phyloP scores from a whole-genome alignment of 2,113 vertebrate species.

The Planiliza haematocheilus region DNA sequence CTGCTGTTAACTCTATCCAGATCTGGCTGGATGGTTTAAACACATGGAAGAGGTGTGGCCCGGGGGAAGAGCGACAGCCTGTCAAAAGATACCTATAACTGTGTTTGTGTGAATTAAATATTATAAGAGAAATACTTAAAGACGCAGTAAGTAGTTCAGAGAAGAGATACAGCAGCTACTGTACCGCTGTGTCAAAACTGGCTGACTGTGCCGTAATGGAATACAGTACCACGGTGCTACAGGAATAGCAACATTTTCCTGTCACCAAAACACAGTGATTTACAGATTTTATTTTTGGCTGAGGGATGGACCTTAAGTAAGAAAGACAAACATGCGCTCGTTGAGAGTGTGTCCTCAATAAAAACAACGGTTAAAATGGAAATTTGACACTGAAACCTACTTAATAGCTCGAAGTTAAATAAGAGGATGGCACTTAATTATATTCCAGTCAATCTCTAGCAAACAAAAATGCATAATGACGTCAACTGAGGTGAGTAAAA shows the following conservation, averaged over 20 bases:
- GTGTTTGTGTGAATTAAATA: neutral
- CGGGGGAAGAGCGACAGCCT: neutral
- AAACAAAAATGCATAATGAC: conserved; percentile 3
- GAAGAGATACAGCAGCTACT: conserved; percentile 18
- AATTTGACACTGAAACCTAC: neutral
- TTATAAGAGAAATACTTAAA: conserved; percentile 4
- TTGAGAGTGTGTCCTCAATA: conserved; percentile 17
- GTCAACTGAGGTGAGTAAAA: conserved; percentile 4
- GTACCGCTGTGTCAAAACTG: conserved; percentile 20
- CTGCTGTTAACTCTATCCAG: conserved; percentile 45
- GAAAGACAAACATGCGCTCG: conserved; percentile 18
- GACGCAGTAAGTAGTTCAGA: neutral
- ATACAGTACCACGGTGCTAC: conserved; percentile 61
- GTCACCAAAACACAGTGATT: conserved; percentile 73
- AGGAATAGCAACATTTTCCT: conserved; percentile 73
- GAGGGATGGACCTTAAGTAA: conserved; percentile 16
- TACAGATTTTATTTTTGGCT: conserved; percentile 69
- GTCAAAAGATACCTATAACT: neutral
- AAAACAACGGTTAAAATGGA: conserved; percentile 42
- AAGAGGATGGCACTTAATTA: neutral
- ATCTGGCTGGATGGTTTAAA: conserved; percentile 7
- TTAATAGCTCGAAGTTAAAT: conserved; percentile 4
- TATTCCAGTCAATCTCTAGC: neutral
- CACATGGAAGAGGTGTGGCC: neutral
- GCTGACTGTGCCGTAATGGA: conserved; percentile 73